Conservation (phyloP, 2,888 invertebrate genomes). For the Ennomos erosarius region DNA sequence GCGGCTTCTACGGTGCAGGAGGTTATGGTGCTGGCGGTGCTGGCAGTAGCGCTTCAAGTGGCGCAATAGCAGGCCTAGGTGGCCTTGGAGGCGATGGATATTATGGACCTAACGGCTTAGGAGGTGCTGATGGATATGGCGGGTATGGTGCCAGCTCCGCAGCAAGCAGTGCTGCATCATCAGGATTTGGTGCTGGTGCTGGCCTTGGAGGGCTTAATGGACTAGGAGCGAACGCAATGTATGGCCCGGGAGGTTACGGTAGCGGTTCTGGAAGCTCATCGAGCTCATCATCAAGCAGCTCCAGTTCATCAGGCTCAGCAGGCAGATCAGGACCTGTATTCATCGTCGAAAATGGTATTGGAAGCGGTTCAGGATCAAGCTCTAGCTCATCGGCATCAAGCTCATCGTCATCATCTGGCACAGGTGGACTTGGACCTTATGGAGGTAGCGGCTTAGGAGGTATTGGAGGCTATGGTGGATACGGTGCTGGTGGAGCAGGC, state of each 20-base stretch:
- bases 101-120: too few relatives aligned
- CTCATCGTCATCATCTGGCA: conserved; percentile 29
- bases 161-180: too few relatives aligned
- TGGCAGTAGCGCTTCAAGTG: too few relatives aligned
- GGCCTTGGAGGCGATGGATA: too few relatives aligned
- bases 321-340: neutral
- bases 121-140: too few relatives aligned
- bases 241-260: conserved; percentile 11
- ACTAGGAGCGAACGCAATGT: neutral
- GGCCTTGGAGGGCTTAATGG: too few relatives aligned
- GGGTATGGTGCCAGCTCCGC: too few relatives aligned
- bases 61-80: too few relatives aligned
- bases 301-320: neutral
- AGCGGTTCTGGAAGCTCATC: conserved; percentile 1
- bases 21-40: too few relatives aligned
- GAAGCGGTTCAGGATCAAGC: neutral
- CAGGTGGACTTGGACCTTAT: conserved; percentile 16
- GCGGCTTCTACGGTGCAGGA: too few relatives aligned
- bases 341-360: too few relatives aligned
- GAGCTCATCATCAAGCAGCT: neutral
- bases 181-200: too few relatives aligned
- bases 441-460: neutral
- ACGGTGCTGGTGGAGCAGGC: neutral
- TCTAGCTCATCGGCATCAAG: conserved; percentile 17
- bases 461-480: neutral